These are phyloP conservation scores for Orthonevra nobilis DNA, from an alignment of 2,888 invertebrate genomes.

Conservation along the genomic window DNA sequence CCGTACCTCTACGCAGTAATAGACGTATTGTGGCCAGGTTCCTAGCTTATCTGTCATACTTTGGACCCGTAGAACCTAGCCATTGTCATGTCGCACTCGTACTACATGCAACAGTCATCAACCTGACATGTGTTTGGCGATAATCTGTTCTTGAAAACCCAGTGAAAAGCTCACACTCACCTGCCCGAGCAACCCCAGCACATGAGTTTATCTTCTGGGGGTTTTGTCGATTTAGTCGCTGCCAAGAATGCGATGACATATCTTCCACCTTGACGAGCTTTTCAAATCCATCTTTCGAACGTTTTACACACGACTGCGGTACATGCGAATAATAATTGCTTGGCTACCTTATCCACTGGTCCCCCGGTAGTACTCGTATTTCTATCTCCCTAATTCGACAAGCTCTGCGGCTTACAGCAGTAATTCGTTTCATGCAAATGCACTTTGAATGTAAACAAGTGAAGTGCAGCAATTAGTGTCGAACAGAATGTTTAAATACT, in stretches of 20 bases:
- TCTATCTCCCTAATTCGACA: not conserved
- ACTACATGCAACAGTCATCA: constrained; percentile 28
- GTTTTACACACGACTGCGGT: too few species aligned
- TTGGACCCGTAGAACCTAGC: not conserved
- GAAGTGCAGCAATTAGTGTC: not conserved
- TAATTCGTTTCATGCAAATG: constrained; percentile 32
- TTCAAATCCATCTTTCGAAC: constrained; percentile 13
- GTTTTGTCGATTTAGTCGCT: constrained; percentile 7
- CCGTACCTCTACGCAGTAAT: not conserved
- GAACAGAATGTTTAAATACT: not conserved
- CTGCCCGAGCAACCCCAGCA: constrained; percentile 13
- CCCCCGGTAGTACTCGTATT: not conserved
- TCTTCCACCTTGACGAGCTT: constrained; percentile 34
- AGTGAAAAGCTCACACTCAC: constrained; percentile 18
- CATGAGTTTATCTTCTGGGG: constrained; percentile 26
- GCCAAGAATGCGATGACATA: constrained; percentile 38
- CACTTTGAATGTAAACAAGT: constrained; percentile 8
- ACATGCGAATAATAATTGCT: too few species aligned
- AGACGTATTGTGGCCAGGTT: not conserved
- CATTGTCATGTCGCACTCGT: not conserved
- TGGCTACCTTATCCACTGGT: not conserved
- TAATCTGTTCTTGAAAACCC: constrained; percentile 22
- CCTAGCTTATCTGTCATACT: not conserved
- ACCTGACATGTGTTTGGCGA: constrained; percentile 29
- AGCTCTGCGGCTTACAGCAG: constrained; percentile 11